Evolutionary conservation across 2,113 vertebrate genomes (phyloP), one percentile per base, ranked within the genome.

Genomic region (Tinamus guttatus): DNA sequence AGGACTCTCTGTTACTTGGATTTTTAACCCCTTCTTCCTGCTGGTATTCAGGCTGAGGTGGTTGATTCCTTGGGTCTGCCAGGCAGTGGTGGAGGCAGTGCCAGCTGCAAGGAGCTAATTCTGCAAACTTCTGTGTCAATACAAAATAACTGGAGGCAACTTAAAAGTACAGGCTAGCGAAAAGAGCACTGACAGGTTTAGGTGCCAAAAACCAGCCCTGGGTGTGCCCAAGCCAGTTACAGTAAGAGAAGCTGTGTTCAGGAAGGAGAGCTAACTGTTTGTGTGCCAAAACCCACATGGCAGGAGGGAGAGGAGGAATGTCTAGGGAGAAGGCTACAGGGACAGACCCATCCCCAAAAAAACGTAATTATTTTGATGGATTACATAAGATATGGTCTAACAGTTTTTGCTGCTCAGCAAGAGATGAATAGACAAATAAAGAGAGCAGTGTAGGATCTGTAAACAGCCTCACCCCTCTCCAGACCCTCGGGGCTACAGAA

Each of bases 121-220:
- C 83, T 76, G 62, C 59, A 79, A 80, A 54, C 40, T 3, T 0
- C 38, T 51, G 49, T 82, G 27, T 60, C 25, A 87, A 89, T 76
- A 12, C 65, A 82, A 69, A 83, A 75, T 88, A 51, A 52, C 58
- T 0, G 0, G 60, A 74, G 69, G 43, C 84, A 56, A 30, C 41
- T 81, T 89, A 83, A 16, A 74, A 63, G 63, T 58, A 32, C 4
- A 11, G 54, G 59, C 71, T 85, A 81, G 67, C 49, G 85, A 86
- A 74, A 36, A 71, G 58, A 65, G 43, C 27, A 12, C 52, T 64
- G 67, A 28, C 0, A 6, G 63, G 70, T 65, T 91, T 58, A 73
- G 49, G 73, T 95, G 95, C 89, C 91, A 96, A 49, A 91, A 91
- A 30, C 2, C 73, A 94, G 76, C 34, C 67, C 21, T 52, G 90